Conservation (phyloP, 2,888 invertebrate species). For the Ophonus ardosiacus region DNA sequence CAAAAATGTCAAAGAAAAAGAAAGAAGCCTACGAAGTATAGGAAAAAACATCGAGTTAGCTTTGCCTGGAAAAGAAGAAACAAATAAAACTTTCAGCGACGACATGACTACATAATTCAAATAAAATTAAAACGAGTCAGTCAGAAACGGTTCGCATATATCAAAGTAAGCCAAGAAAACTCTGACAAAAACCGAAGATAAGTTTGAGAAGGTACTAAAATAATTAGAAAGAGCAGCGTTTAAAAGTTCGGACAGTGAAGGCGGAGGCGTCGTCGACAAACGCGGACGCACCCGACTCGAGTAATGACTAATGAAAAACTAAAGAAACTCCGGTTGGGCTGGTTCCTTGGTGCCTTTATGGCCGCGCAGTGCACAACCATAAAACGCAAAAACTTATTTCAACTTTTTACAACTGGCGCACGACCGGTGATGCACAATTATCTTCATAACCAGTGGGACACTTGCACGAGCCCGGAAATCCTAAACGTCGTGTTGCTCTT, state of each 20-base stretch:
- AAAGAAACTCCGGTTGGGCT: conserved; percentile 45
- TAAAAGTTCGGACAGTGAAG: conserved; percentile 42
- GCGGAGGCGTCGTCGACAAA: not conserved
- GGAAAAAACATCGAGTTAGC: conserved; percentile 48
- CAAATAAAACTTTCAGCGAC: conserved; percentile 60
- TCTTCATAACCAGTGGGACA: conserved; percentile 53
- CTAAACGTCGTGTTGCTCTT: not conserved
- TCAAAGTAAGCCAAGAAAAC: conserved; percentile 53
- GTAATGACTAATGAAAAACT: conserved; percentile 63
- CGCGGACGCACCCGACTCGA: not conserved
- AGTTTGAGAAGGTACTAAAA: conserved; percentile 60
- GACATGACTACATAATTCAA: conserved; percentile 62
- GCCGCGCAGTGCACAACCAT: conserved; percentile 49
- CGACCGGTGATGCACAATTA: conserved; percentile 39
- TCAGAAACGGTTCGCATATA: conserved; percentile 57
- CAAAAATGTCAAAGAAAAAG: conserved; percentile 45
- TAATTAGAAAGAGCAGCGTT: conserved; percentile 57
- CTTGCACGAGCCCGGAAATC: not conserved
- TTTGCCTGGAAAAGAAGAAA: conserved; percentile 47
- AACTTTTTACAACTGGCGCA: conserved; percentile 59
- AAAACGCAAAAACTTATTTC: conserved; percentile 61
- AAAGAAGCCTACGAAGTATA: conserved; percentile 28
- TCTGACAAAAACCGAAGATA: conserved; percentile 54
- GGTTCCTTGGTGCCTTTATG: conserved; percentile 52
- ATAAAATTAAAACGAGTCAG: conserved; percentile 61